These are phyloP conservation scores for Poecilia wingei DNA, from an alignment of 2,797 vertebrate species.

Conservation along the genomic window DNA sequence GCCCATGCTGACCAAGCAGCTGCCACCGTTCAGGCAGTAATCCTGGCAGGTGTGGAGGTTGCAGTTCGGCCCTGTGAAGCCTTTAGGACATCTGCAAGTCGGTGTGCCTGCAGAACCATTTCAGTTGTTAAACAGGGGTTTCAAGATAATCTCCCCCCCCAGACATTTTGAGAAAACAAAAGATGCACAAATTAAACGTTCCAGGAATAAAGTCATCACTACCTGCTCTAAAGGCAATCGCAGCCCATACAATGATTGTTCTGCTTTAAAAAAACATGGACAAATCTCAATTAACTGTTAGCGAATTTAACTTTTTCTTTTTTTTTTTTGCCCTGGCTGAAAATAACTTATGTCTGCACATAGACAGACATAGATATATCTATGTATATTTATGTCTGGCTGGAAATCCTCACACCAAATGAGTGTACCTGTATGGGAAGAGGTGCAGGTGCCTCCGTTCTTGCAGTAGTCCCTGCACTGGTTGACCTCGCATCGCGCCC, in stretches of 20 bases:
- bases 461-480: constrained; percentile 93
- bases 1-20: constrained; percentile 90
- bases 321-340: background rate
- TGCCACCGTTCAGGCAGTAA: constrained; percentile 89
- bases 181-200: background rate
- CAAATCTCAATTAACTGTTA: background rate
- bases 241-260: background rate
- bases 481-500: constrained; percentile 91
- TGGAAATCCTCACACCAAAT: background rate
- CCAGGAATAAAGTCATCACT: background rate
- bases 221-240: background rate
- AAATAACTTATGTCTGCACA: background rate
- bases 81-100: constrained; percentile 92
- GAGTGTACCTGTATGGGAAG: constrained; percentile 87
- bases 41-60: constrained; percentile 87
- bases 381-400: too few relatives aligned
- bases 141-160: background rate
- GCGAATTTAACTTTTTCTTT: background rate
- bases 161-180: background rate
- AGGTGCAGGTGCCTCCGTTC: constrained; percentile 92
- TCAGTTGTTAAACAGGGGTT: background rate
- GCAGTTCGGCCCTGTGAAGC: constrained; percentile 92
- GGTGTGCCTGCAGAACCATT: constrained; percentile 82
- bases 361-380: too few relatives aligned
- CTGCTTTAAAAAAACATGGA: background rate